phyloP scores from a whole-genome alignment of 1,140 invertebrate genomes.

The Lethrus apterus region DNA sequence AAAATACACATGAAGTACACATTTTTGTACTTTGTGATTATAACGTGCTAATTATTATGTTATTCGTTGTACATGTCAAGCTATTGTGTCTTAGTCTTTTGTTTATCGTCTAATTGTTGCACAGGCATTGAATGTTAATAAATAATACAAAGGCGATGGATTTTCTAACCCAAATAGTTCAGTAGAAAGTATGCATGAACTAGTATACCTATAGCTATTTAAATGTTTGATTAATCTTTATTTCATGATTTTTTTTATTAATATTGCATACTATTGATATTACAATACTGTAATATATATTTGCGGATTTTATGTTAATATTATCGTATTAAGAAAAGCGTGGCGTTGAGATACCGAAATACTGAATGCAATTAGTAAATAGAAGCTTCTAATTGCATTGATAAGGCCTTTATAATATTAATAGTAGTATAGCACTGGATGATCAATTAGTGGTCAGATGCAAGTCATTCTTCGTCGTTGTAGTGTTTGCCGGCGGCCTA shows the following conservation, averaged over 20 bases:
- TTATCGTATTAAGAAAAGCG: not conserved
- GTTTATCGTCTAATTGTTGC: constrained; percentile 14
- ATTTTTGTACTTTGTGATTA: too few species aligned
- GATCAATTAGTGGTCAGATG: too few species aligned
- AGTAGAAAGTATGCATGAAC: constrained; percentile 7
- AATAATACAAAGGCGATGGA: constrained; percentile 10
- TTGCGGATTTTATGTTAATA: not conserved
- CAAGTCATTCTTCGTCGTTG: constrained; percentile 9
- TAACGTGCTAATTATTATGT: too few species aligned
- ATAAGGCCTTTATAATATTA: not conserved
- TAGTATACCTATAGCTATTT: too few species aligned
- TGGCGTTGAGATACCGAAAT: not conserved
- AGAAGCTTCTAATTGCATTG: not conserved
- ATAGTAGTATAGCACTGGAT: not conserved
- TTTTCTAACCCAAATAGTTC: constrained; percentile 13
- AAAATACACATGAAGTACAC: too few species aligned
- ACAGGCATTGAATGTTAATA: constrained; percentile 13
- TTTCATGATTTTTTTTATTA: too few species aligned
- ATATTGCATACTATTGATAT: too few species aligned
- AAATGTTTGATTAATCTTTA: too few species aligned
- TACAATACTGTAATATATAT: too few species aligned
- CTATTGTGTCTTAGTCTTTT: constrained; percentile 9
- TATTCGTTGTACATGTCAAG: constrained; percentile 7
- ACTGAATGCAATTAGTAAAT: not conserved
- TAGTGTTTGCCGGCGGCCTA: not conserved